Evolutionary conservation across 1,140 invertebrate genomes (phyloP), one percentile per base, ranked within the genome.

Genomic region (Mamestra configurata): DNA sequence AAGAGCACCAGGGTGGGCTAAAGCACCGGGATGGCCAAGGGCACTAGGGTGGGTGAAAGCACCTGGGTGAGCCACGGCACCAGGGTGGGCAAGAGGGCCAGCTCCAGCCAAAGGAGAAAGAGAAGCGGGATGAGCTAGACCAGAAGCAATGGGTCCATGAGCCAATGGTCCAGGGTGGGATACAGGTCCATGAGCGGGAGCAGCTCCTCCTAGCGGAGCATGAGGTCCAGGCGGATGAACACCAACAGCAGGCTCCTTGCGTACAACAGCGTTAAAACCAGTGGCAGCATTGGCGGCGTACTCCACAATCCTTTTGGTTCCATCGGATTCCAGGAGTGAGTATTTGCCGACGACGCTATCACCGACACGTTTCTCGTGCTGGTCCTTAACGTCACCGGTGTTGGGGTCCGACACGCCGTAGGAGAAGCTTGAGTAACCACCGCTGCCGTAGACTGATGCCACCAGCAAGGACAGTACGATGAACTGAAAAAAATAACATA

Each of bases 311-410:
- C 95, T 88, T 79, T 93, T 92, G 59, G 92, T 92, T 66, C 95
- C 94, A 81, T 95, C 95, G 18, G 95, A 88, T 73, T 95, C 95
- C 37, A 95, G 79, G 8, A 95, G 86, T 13, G 93, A 92, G 87
- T 94, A 95, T 78, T 91, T 88, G 18, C 96, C 96, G 53, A 95
- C 93, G 18, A 96, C 96, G 46, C 95, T 86, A 83, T 96, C 95
- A 0, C 96, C 96, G 73, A 95, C 90, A 20, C 95, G 92, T 24
- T 88, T 93, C 83, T 96, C 95, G 31, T 95, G 89, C 77, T 95
- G 94, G 49, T 90, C 90, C 87, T 96, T 96, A n/a, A 94, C 88
- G 77, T 96, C 95, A 20, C 96, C 95, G 82, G 92, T 96, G 88
- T 93, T 90, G 4, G 94, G 91, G 88, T 96, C 95, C 0, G 89